Evolutionary conservation across 2,113 vertebrate genomes (phyloP), one percentile per base, ranked within the genome.

Genomic region (Gorsachius goisagi): DNA sequence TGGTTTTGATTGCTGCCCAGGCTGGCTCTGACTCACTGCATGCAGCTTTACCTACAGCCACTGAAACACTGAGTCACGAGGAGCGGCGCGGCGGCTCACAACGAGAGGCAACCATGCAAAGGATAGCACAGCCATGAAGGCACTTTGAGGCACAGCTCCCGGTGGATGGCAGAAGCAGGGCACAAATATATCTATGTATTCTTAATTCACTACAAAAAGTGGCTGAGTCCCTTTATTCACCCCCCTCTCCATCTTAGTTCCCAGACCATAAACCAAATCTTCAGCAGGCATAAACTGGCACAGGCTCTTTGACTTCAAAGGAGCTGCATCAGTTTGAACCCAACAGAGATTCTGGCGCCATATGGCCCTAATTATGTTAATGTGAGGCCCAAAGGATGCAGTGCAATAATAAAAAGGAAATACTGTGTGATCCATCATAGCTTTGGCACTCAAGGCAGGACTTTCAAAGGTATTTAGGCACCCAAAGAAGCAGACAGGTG

Each of bases 291-390:
- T 97, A 95, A 95, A 94, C 90, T 93, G 95, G 91, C 67, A 88
- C 84, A 95, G 93, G 50, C 92, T 69, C 66, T 91, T 69, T 55
- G 77, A 97, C 92, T 97, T 97, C 95, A 97, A 96, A 96, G 95
- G 75, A 88, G 32, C 84, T 95, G 59, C 30, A 27, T 80, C 39
- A 19, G 63, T 95, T 94, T 97, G 89, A 95, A 95, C 89, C 90
- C 90, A 90, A 41, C 66, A 88, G 90, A 94, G 84, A 89, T 85
- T 88, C 92, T 95, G 89, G 45, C 4, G 14, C 95, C 93, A 94
- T 96, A 92, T 97, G 95, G 92, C 86, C 77, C 89, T 85, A 93
- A 95, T 96, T 96, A 97, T 88, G 96, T 89, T 97, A 97, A 97
- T 95, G 89, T 92, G 95, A 94, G 95, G 96, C 95, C 94, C 91